Base-by-base conservation (phyloP, 2,113 vertebrate genomes). In the Copsychus sechellarum region DNA sequence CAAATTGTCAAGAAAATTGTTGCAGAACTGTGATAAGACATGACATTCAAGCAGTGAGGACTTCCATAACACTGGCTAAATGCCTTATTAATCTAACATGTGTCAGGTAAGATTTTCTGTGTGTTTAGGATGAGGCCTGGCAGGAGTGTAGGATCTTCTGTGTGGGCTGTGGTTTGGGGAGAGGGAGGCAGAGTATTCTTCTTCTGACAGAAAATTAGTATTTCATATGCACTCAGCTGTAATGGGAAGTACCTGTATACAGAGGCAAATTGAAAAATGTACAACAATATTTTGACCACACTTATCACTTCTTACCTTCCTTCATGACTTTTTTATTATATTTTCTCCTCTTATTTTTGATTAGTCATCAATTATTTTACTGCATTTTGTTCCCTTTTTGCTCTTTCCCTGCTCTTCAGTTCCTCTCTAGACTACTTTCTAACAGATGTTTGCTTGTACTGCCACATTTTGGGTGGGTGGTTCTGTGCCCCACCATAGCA, bases 1-100 rank as follows among this genome's bases (percentile, higher is more conserved):
- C 92, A 95, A 56, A n/a, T 31, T 81, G 79, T 81, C 94, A 88
- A 72, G 83, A 88, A 86, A 91, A 96, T 92, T 65, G 62, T 76
- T 80, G 82, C 51, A 89, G 43, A 70, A 31, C 45, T 82, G 36
- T 71, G 89, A 80, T 80, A 76, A 81, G 65, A 57, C 36, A 28
- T 36, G 76, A 61, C 1, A 0, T 94, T 82, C 0, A 2, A 95
- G 61, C 54, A 89, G 20, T 19, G 4, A 80, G 60, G 71, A 33
- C 58, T 87, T 94, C 47, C 47, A 21, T 85, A 83, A 64, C 40
- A 5, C 70, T 73, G 71, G 50, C 82, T 87, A 88, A 94, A 92
- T 84, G 73, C n/a, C 58, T 90, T 85, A 88, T 89, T 90, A 93
- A 90, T 90, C 82, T 82, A 82, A 87, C 43, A 54, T 8, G 21